Evolutionary conservation across 2,113 vertebrate species (phyloP).

Genomic region (Podarcis raffonei): DNA sequence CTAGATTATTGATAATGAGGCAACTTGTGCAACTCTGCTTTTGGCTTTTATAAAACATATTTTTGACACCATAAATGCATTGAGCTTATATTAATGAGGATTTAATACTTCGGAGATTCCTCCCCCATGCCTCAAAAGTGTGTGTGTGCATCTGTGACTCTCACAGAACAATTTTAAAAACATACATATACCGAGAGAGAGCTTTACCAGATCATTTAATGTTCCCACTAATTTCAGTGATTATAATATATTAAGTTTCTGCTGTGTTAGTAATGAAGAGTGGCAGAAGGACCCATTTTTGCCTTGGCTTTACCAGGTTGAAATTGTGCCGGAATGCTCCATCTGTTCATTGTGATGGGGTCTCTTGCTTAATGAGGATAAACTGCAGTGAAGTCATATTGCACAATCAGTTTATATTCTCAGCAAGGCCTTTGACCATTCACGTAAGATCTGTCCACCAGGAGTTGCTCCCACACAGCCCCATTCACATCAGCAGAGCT

Average conservation of each 20-base stretch:
- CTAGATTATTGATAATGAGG: slow-evolving; percentile 90
- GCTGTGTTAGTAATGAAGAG: slow-evolving; percentile 63
- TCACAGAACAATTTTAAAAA: slow-evolving; percentile 72
- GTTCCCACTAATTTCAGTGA: slow-evolving; percentile 72
- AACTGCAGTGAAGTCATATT: slow-evolving; percentile 51
- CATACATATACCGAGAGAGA: slow-evolving; percentile 19
- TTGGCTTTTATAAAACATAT: slow-evolving; percentile 80
- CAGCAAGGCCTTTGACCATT: slow-evolving; percentile 1
- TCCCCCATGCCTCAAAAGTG: background rate
- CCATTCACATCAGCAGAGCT: background rate
- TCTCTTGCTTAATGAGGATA: slow-evolving; percentile 52
- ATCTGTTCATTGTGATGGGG: slow-evolving; percentile 45
- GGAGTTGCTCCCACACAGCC: background rate
- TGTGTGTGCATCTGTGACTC: slow-evolving; percentile 37
- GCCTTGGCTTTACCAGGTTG: slow-evolving; percentile 48
- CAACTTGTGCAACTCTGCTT: slow-evolving; percentile 79
- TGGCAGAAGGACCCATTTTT: slow-evolving; percentile 48
- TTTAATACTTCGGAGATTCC: slow-evolving; percentile 77
- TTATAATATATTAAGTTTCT: slow-evolving; percentile 59
- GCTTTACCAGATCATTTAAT: slow-evolving; percentile 59
- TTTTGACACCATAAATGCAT: slow-evolving; percentile 80
- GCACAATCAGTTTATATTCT: background rate
- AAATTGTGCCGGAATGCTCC: slow-evolving; percentile 39
- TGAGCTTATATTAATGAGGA: slow-evolving; percentile 80
- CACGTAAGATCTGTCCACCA: background rate